Evolutionary conservation across 2,113 vertebrate species (phyloP).

Genomic region (Amblyornis subalaris): DNA sequence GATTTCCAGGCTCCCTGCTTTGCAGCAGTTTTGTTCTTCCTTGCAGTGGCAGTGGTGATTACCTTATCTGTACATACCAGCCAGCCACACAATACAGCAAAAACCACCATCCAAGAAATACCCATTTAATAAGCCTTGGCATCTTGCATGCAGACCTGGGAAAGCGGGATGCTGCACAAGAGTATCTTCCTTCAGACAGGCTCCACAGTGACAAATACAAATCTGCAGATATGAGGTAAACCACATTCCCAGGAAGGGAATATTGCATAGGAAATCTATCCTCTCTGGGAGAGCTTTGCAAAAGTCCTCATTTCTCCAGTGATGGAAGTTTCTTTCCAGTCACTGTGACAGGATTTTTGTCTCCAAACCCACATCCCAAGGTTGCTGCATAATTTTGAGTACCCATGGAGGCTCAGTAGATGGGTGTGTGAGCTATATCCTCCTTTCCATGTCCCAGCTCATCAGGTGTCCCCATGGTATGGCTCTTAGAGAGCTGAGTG

Average conservation of each 20-base stretch:
- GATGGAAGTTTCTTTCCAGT: background rate
- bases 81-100: slow-evolving; percentile 23
- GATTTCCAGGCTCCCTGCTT: slow-evolving; percentile 4
- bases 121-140: slow-evolving; percentile 11
- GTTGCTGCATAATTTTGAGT: background rate
- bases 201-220: background rate
- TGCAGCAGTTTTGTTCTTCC: slow-evolving; percentile 34
- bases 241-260: background rate
- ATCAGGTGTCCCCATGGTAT: background rate
- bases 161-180: background rate
- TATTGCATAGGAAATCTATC: background rate
- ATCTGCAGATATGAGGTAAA: background rate
- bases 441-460: background rate
- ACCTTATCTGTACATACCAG: slow-evolving; percentile 50
- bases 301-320: background rate
- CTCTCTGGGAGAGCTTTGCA: background rate
- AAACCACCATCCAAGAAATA: slow-evolving; percentile 33
- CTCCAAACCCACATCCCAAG: background rate
- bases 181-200: slow-evolving; percentile 24
- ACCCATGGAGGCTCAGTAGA: background rate
- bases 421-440: background rate
- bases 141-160: background rate
- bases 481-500: background rate
- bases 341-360: background rate
- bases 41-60: background rate